These are phyloP conservation scores for Urocitellus parryii DNA, from an alignment of 2,113 vertebrate species.

Conservation along the genomic window DNA sequence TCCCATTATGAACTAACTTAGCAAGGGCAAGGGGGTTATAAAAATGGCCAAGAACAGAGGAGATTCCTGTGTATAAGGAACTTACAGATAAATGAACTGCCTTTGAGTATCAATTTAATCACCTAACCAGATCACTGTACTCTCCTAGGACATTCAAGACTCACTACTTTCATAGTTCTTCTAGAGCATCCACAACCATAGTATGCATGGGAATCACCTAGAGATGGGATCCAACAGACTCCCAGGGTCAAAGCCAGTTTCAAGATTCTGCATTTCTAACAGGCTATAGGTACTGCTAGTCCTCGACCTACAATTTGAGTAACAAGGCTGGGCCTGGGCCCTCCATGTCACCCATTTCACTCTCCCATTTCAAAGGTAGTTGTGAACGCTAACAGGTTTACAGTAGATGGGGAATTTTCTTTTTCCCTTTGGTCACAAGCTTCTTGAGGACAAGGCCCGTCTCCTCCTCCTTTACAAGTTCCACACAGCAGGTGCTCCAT, in stretches of 20 bases:
- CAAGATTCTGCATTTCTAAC: not conserved
- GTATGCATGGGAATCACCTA: not conserved
- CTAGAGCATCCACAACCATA: not conserved
- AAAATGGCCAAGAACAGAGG: not conserved
- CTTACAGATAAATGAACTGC: not conserved
- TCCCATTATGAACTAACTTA: not conserved
- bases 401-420: not conserved
- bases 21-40: not conserved
- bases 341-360: not conserved
- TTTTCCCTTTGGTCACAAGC: slow-evolving; percentile 71
- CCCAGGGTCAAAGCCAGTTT: not conserved
- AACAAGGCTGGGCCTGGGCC: not conserved
- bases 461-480: slow-evolving; percentile 64
- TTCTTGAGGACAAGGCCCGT: slow-evolving; percentile 71
- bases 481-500: slow-evolving; percentile 72
- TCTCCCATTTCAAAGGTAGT: not conserved
- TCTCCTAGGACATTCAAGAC: not conserved
- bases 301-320: not conserved
- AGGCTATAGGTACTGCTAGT: not conserved
- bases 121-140: not conserved
- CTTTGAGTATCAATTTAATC: not conserved
- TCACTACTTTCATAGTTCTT: not conserved
- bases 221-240: not conserved
- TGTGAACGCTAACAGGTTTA: not conserved
- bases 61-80: not conserved